Conservation (phyloP, 2,797 vertebrate genomes). For the Schizopygopsis pylzovi region DNA sequence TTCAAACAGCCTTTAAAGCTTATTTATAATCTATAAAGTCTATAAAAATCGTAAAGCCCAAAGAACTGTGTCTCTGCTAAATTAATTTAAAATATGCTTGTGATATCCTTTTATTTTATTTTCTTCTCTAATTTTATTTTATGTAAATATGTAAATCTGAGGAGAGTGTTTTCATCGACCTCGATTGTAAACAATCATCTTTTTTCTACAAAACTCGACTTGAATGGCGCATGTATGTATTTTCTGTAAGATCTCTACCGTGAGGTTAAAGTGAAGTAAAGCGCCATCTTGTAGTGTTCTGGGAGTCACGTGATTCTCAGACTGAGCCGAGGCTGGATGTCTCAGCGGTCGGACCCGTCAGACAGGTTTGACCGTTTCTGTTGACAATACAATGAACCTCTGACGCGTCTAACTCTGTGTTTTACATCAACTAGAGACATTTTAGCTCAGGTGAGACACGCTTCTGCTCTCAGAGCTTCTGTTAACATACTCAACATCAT, state of each 20-base stretch:
- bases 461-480: background rate
- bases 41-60: no score
- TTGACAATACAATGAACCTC: constrained; percentile 58
- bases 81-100: no score
- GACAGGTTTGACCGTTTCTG: constrained; percentile 76
- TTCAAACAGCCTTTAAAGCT: no score
- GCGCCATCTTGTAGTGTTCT: background rate
- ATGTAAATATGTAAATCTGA: background rate
- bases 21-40: no score
- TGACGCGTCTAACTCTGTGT: background rate
- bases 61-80: no score
- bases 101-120: no score
- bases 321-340: background rate
- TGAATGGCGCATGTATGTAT: background rate
- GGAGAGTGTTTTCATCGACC: background rate
- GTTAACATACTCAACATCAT: background rate
- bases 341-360: constrained; percentile 66
- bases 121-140: no score
- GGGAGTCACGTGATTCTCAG: background rate
- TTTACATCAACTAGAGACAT: background rate
- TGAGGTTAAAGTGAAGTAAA: background rate
- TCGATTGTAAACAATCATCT: background rate
- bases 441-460: background rate
- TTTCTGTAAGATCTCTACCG: background rate
- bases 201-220: background rate